Evolutionary conservation across 2,113 vertebrate genomes (phyloP).

Genomic region (Aegotheles bennettii): DNA sequence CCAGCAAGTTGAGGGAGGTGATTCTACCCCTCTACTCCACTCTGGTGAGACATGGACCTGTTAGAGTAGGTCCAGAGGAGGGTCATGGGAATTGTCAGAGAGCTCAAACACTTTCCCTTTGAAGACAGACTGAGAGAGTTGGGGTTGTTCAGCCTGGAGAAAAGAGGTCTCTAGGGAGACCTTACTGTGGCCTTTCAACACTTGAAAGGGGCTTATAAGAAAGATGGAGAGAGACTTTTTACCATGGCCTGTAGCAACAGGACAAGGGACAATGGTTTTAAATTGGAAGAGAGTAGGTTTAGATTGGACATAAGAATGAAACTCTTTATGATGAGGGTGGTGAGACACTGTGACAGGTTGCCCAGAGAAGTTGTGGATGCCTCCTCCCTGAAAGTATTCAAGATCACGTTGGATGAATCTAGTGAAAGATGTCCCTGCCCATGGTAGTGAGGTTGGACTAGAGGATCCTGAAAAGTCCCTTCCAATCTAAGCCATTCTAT

Average conservation of each 20-base stretch:
- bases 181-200: background rate
- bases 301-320: background rate
- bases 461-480: background rate
- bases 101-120: background rate
- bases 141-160: too few species aligned
- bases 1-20: too few species aligned
- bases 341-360: background rate
- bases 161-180: background rate
- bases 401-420: background rate
- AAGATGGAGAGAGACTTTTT: background rate
- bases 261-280: background rate
- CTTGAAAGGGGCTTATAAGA: background rate
- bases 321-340: background rate
- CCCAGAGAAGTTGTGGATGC: background rate
- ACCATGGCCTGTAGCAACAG: background rate
- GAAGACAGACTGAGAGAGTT: background rate
- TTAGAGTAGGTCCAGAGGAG: background rate
- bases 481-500: background rate
- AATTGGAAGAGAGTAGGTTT: background rate
- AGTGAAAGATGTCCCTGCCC: background rate
- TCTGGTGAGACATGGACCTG: background rate
- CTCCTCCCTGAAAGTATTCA: background rate
- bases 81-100: background rate
- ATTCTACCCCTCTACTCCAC: background rate
- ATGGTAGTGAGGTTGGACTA: background rate